Evolutionary conservation across 2,113 vertebrate species (phyloP), one percentile per base, ranked within the genome.

Genomic region (Chaenogobius annularis): DNA sequence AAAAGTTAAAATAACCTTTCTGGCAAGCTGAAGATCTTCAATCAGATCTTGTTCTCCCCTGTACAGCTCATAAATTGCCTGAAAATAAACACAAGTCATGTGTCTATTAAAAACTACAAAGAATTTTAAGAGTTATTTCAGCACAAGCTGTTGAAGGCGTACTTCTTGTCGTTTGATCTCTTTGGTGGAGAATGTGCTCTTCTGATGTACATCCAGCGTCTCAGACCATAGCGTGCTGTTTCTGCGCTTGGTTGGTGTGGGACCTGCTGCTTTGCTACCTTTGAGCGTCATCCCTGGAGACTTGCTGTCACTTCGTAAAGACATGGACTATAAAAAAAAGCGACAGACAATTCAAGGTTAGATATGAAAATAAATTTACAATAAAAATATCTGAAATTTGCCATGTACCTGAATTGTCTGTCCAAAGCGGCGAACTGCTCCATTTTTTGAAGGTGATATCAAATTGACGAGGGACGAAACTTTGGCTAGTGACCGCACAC

Each of bases 141-240:
- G 48, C 10, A 23, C 4, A 0, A 43, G 0, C 3, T 22, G 19
- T 13, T 7, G 74, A 23, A 44, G 12, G 52, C 35, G 40, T 11
- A 98, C 98, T 96, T 99, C 98, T 85, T 99, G 97, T 77, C 97
- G 95, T 62, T 96, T 98, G 79, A 99, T 99, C 90, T 99, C 98
- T 85, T 95, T 96, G 83, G 92, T 88, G 78, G 96, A 98, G 85
- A 99, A 93, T 3, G 95, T 90, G 71, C 96, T 95, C 63, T 97
- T 99, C 83, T 93, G 96, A 82, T 90, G 96, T 84, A 94, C 83
- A 17, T 98, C 96, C 77, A 98, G 66, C 5, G 88, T 98, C 88
- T 99, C 97, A 0, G 96, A 98, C 98, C 98, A 99, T 8, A 99
- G 93, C 0, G 92, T 94, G 1, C 96, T 98, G 90, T 94, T 97